Evolutionary conservation across 2,888 invertebrate species (phyloP).

Genomic region (Xanthorhoe spadicearia): DNA sequence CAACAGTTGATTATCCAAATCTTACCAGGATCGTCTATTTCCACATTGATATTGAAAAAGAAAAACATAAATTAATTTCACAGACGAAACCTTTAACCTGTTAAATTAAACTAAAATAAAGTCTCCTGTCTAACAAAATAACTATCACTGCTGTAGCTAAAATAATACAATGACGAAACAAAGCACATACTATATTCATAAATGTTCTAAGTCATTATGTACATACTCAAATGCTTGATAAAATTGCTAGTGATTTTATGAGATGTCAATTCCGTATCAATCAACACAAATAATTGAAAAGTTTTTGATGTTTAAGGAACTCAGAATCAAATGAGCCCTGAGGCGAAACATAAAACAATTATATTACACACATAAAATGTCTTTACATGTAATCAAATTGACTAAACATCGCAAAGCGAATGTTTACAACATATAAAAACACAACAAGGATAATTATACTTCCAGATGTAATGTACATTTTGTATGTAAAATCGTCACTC

Average conservation of each 20-base stretch:
- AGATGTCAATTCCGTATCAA: not conserved
- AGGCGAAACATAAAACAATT: conserved; percentile 3
- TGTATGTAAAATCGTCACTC: not conserved
- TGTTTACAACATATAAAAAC: conserved; percentile 5
- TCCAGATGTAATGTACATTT: not conserved
- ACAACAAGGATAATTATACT: not conserved
- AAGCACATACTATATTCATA: not conserved
- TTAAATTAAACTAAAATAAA: conserved; percentile 10
- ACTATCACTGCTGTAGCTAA: conserved; percentile 2
- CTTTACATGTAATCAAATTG: conserved; percentile 17
- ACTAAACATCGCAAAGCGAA: conserved; percentile 18
- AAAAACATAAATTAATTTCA: conserved; percentile 71
- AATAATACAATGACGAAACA: not conserved
- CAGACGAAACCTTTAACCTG: conserved; percentile 29
- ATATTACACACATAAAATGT: conserved; percentile 13
- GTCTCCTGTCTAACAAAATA: conserved; percentile 16
- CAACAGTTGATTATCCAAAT: conserved; percentile 60
- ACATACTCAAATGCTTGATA: not conserved
- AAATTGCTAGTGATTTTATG: conserved; percentile 2
- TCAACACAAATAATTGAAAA: not conserved
- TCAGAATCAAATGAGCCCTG: conserved; percentile 14
- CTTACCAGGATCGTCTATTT: conserved; percentile 83
- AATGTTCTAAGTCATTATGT: not conserved
- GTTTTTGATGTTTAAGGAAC: not conserved
- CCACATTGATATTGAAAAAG: conserved; percentile 81